Conservation (phyloP, 1,140 invertebrate species). For the Pantala flavescens region DNA sequence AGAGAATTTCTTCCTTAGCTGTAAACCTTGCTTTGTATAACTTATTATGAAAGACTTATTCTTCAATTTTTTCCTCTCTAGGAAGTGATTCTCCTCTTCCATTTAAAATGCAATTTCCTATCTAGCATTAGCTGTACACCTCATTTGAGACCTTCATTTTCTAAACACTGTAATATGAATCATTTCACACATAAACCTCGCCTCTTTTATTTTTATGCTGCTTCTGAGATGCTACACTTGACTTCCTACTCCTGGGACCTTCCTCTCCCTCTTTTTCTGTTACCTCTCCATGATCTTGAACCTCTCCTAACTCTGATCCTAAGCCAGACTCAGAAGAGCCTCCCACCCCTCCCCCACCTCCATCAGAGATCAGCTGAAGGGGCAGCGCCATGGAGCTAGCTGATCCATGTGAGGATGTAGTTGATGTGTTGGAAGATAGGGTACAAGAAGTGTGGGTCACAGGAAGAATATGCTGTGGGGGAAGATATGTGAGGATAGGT, state of each 20-base stretch:
- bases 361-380: constrained; percentile 28
- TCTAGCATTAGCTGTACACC: too few relatives aligned
- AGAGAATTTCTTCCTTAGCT: too few relatives aligned
- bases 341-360: neutral
- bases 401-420: neutral
- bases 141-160: constrained; percentile 6
- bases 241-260: constrained; percentile 29
- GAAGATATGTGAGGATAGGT: constrained; percentile 33
- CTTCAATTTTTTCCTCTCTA: too few relatives aligned
- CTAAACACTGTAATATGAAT: constrained; percentile 11
- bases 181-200: constrained; percentile 42
- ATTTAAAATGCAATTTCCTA: too few relatives aligned
- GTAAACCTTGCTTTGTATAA: too few relatives aligned
- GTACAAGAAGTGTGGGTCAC: constrained; percentile 24
- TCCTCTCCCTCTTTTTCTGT: neutral
- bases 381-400: constrained; percentile 17
- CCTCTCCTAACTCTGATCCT: constrained; percentile 23
- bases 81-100: too few relatives aligned
- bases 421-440: neutral
- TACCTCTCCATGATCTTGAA: neutral
- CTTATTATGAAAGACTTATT: too few relatives aligned
- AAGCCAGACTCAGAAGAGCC: constrained; percentile 10
- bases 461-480: constrained; percentile 28
- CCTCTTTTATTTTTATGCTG: constrained; percentile 35
- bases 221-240: constrained; percentile 30